Evolutionary conservation across 1,140 invertebrate species (phyloP).

Genomic region (Andrena cerasifolii): DNA sequence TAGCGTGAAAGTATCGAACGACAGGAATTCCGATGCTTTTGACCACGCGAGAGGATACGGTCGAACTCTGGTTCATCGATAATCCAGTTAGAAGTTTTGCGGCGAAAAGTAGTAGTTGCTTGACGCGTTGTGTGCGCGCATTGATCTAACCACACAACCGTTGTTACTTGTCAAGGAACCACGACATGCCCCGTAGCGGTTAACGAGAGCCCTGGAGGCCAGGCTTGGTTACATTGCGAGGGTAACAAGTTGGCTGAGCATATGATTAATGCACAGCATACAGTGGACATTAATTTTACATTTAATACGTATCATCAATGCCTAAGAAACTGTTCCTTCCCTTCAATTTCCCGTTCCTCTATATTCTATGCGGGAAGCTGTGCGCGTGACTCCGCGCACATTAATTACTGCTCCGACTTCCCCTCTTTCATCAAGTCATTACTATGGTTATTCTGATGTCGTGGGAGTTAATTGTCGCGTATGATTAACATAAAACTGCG

Average conservation of each 20-base stretch:
- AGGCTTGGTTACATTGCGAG: conserved; percentile 11
- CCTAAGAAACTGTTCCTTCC: not conserved
- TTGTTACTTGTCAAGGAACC: conserved; percentile 41
- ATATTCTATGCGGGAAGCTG: not conserved
- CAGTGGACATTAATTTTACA: not conserved
- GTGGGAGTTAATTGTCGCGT: not conserved
- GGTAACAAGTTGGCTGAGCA: not conserved
- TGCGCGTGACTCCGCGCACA: not conserved
- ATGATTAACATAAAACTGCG: not conserved
- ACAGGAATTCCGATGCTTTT: not conserved
- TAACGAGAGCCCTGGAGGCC: not conserved
- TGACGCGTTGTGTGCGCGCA: not conserved
- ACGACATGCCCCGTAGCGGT: conserved; percentile 21
- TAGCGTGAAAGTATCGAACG: not conserved
- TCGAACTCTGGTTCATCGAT: conserved; percentile 22
- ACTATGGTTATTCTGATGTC: not conserved
- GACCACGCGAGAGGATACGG: not conserved
- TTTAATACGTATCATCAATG: not conserved
- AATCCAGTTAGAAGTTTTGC: conserved; percentile 28
- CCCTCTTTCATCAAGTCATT: not conserved
- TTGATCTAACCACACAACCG: conserved; percentile 36
- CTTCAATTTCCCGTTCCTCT: not conserved
- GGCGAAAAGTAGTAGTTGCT: conserved; percentile 5
- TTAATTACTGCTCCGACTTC: not conserved
- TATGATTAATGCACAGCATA: not conserved